These are phyloP conservation scores for Edolisoma coerulescens DNA, from an alignment of 2,113 vertebrate genomes.

Conservation along the genomic window DNA sequence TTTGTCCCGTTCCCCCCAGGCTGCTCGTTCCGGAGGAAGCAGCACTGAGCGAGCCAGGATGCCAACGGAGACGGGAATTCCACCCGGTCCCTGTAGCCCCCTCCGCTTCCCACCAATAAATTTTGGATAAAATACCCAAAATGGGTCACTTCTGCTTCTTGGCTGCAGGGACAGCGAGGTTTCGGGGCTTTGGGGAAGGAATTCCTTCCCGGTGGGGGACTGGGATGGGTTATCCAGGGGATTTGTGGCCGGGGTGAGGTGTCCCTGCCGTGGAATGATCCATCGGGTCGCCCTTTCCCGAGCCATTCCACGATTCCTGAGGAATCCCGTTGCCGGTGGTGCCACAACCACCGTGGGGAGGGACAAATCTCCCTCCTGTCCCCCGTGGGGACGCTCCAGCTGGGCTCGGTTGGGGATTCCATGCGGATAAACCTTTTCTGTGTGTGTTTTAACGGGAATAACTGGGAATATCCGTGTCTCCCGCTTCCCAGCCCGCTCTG, in stretches of 20 bases:
- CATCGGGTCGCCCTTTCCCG: not conserved
- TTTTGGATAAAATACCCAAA: not conserved
- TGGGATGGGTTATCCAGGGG: not conserved
- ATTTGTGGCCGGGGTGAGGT: not conserved
- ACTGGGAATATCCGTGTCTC: not conserved
- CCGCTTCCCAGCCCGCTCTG: accelerated
- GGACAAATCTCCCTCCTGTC: not conserved
- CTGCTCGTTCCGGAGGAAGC: not conserved
- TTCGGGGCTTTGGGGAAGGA: accelerated
- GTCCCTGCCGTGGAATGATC: not conserved
- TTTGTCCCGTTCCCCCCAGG: not conserved
- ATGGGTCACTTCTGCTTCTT: not conserved
- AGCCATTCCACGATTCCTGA: accelerated
- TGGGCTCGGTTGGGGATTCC: accelerated
- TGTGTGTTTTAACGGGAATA: accelerated
- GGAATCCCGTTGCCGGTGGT: not conserved
- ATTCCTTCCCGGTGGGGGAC: not conserved
- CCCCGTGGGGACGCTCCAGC: not conserved
- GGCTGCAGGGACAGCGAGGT: accelerated
- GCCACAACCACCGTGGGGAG: not conserved
- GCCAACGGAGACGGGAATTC: not conserved
- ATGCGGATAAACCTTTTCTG: accelerated
- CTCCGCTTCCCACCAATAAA: not conserved
- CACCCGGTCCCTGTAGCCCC: not conserved
- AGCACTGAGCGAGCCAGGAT: not conserved